Evolutionary conservation across 2,797 vertebrate genomes (phyloP).

Genomic region (Benthosema pterotum): DNA sequence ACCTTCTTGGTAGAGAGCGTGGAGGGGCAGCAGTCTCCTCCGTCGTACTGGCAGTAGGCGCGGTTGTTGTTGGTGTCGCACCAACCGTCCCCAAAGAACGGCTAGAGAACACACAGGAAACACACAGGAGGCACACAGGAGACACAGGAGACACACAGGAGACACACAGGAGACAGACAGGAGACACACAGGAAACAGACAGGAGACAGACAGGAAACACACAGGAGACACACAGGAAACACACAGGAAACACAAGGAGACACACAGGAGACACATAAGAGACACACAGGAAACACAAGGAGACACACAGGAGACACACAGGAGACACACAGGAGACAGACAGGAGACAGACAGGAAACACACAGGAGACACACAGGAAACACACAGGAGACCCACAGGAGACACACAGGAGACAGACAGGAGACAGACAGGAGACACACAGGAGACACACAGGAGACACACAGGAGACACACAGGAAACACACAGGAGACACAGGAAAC

Average conservation of each 20-base stretch:
- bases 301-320: too few species aligned
- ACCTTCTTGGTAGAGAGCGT: constrained; percentile 96
- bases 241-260: constrained; percentile 46
- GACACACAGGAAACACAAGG: constrained; percentile 46
- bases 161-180: too few species aligned
- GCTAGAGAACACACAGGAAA: constrained; percentile 79
- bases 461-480: constrained; percentile 46
- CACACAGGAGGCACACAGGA: not conserved
- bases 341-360: constrained; percentile 53
- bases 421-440: constrained; percentile 46
- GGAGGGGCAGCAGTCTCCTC: constrained; percentile 97
- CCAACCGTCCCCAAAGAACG: constrained; percentile 96
- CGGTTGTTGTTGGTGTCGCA: constrained; percentile 98
- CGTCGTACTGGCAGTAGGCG: constrained; percentile 95
- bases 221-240: constrained; percentile 38
- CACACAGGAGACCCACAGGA: too few species aligned
- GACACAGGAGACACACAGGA: constrained; percentile 44
- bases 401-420: constrained; percentile 44
- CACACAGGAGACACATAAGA: constrained; percentile 46
- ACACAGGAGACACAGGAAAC: constrained; percentile 2
- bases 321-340: constrained; percentile 27
- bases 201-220: too few species aligned
- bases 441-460: constrained; percentile 47
- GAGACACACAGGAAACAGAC: constrained; percentile 47
- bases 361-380: constrained; percentile 45